Evolutionary conservation across 2,797 vertebrate genomes (phyloP).

Genomic region (Liparis tanakae): DNA sequence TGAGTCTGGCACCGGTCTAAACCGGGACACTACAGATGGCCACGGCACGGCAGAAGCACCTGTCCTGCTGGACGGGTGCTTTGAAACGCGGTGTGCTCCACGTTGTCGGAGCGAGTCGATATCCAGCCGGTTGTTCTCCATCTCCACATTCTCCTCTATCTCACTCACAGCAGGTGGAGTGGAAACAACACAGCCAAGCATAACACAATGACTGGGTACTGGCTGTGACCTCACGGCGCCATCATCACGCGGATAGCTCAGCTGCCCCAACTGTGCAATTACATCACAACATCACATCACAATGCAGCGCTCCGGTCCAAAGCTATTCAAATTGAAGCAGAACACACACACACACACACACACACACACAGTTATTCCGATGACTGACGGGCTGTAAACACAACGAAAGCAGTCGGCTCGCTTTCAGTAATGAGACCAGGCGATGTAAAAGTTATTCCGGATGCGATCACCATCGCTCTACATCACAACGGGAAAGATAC

Average conservation of each 20-base stretch:
- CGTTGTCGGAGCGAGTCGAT: slow-evolving; percentile 18
- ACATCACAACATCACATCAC: background rate
- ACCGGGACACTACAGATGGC: slow-evolving; percentile 25
- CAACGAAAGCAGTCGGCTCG: background rate
- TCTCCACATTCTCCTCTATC: slow-evolving; percentile 50
- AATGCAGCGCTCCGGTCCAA: background rate
- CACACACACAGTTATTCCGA: background rate
- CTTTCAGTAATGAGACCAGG: slow-evolving; percentile 1
- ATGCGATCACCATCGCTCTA: background rate
- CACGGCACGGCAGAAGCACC: slow-evolving; percentile 11
- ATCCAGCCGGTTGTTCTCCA: slow-evolving; percentile 5
- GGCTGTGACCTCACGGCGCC: slow-evolving; percentile 30
- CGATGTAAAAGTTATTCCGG: background rate
- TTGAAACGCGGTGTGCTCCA: slow-evolving; percentile 28
- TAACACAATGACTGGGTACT: slow-evolving; percentile 25
- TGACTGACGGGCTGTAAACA: slow-evolving; percentile 17
- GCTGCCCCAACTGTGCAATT: background rate
- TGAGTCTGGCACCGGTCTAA: slow-evolving; percentile 27
- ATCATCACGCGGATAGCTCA: slow-evolving; percentile 26
- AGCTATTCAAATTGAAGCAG: background rate
- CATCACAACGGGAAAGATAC: slow-evolving; percentile 12
- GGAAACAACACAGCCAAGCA: slow-evolving; percentile 35
- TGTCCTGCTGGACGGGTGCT: slow-evolving; percentile 9
- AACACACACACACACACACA: background rate
- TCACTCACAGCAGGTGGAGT: slow-evolving; percentile 55